A percentile compares a stretch with the other conserved stretches of the same genome.
phyloP scores from a whole-genome alignment of 2,888 invertebrate genomes.

The Leptinotarsa tumamoca region DNA sequence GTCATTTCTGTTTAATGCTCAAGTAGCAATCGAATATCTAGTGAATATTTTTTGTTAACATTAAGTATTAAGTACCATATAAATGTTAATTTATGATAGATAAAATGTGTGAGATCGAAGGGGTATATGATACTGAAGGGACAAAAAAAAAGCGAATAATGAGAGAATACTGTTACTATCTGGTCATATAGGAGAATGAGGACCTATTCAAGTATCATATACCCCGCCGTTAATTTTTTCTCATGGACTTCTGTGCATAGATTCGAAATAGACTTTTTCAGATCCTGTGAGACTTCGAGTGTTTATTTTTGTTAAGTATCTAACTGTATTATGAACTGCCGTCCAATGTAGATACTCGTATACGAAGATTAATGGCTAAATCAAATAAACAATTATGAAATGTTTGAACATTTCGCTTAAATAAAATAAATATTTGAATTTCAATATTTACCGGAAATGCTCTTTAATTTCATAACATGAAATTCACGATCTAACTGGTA shows the following conservation, averaged over 20 bases:
- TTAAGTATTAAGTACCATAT: slow-evolving; percentile 45
- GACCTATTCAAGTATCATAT: neutral
- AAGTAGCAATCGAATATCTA: slow-evolving; percentile 54
- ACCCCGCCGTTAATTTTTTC: neutral
- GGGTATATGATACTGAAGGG: neutral
- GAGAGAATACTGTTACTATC: neutral
- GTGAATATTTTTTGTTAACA: slow-evolving; percentile 51
- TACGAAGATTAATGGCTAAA: neutral
- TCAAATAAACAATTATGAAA: neutral
- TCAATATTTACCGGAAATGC: neutral
- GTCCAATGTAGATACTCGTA: neutral
- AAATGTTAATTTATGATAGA: slow-evolving; percentile 3
- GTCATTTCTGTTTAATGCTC: slow-evolving; percentile 49
- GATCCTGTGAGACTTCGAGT: neutral
- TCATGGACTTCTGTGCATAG: neutral
- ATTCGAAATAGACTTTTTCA: neutral
- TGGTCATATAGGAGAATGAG: no score
- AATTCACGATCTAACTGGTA: no score
- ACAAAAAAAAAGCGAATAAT: neutral
- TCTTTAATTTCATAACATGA: no score
- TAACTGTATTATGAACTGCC: neutral
- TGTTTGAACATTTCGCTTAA: neutral
- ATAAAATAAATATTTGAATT: neutral
- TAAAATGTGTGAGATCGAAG: neutral
- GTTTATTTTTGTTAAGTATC: neutral